Evolutionary conservation across 2,888 invertebrate species (phyloP).

Genomic region (Amblyteles armatorius): DNA sequence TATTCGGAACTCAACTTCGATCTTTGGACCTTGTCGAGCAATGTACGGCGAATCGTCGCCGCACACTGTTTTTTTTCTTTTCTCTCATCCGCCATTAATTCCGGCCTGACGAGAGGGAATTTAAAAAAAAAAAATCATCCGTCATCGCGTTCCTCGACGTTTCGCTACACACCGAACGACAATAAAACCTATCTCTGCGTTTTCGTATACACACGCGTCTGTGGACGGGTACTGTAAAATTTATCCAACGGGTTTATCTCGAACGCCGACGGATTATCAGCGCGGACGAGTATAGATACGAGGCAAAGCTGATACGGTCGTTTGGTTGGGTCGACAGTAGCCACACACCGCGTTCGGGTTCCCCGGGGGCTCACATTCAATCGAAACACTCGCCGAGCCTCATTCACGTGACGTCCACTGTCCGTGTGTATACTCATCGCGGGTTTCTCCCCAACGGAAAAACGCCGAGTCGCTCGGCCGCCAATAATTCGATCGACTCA

Average conservation of each 20-base stretch:
- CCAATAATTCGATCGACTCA: conserved; percentile 45
- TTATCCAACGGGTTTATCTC: conserved; percentile 14
- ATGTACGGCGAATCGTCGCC: not conserved
- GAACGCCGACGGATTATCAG: not conserved
- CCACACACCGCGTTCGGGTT: conserved; percentile 19
- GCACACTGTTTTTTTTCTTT: not conserved
- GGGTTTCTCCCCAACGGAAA: not conserved
- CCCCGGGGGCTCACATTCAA: conserved; percentile 34
- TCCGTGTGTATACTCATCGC: conserved; percentile 1
- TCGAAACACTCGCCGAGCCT: conserved; percentile 46
- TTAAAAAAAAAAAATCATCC: not conserved
- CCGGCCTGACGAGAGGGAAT: not conserved
- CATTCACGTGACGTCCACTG: conserved; percentile 43
- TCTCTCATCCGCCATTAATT: not conserved
- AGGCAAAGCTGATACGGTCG: conserved; percentile 17
- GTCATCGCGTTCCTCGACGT: not conserved
- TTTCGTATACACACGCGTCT: not conserved
- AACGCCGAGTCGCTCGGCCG: conserved; percentile 4
- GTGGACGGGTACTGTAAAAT: not conserved
- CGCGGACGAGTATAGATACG: not conserved
- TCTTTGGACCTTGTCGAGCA: not conserved
- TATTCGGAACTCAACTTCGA: conserved; percentile 8
- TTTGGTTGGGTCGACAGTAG: conserved; percentile 20
- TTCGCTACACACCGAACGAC: not conserved
- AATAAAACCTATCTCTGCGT: not conserved